phyloP scores from a whole-genome alignment of 2,888 invertebrate species.

The Andrena bicolor region DNA sequence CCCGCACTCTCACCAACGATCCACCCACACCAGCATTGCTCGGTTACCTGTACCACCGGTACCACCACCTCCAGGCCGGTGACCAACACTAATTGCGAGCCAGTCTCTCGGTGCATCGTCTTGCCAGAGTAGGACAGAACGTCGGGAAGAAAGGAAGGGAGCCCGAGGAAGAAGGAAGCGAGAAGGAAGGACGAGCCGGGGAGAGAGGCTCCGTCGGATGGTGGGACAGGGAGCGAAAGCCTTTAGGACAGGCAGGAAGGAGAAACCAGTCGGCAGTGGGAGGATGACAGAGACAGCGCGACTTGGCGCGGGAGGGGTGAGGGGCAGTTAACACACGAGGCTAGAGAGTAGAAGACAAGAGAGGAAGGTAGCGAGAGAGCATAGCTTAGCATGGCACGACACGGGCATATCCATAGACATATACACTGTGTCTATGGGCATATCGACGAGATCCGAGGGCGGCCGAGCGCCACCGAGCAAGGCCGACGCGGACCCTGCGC shows the following conservation, averaged over 20 bases:
- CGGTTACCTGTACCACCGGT: conserved; percentile 32
- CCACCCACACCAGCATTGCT: conserved; percentile 24
- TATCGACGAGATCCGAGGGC: conserved; percentile 82
- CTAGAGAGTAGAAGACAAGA: conserved; percentile 40
- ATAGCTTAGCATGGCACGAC: conserved; percentile 71
- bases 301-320: not conserved
- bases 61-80: conserved; percentile 26
- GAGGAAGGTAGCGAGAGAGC: conserved; percentile 55
- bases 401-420: conserved; percentile 78
- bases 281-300: not conserved
- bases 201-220: conserved; percentile 8
- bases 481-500: conserved; percentile 78
- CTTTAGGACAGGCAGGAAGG: conserved; percentile 12
- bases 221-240: conserved; percentile 5
- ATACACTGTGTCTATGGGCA: conserved; percentile 81
- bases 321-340: conserved; percentile 36
- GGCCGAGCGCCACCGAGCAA: conserved; percentile 76
- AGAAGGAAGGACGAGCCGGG: conserved; percentile 10
- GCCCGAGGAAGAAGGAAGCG: conserved; percentile 28
- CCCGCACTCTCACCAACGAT: conserved; percentile 58
- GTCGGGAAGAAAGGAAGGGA: conserved; percentile 16
- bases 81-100: conserved; percentile 57
- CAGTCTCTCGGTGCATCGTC: conserved; percentile 34
- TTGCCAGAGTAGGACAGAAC: conserved; percentile 11
- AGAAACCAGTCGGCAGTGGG: not conserved